These are phyloP conservation scores for Larimichthys polyactis DNA, from an alignment of 2,113 vertebrate genomes.

Conservation along the genomic window DNA sequence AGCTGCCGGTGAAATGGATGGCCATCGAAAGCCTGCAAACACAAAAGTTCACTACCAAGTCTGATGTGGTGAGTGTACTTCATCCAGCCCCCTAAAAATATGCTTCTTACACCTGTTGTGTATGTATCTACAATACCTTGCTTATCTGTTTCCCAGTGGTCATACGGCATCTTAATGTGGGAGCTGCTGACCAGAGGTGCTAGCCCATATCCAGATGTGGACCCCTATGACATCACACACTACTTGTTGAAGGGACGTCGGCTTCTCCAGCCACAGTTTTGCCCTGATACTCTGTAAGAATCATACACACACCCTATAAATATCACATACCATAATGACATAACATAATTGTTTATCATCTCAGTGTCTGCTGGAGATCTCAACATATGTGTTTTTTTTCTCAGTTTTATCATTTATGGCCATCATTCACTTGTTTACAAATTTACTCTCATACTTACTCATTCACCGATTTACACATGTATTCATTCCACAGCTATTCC, in stretches of 20 bases:
- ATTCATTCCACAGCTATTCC: conserved; percentile 83
- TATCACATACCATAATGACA: not conserved
- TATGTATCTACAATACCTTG: not conserved
- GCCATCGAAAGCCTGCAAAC: conserved; percentile 96
- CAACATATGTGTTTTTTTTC: not conserved
- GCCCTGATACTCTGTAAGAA: conserved; percentile 92
- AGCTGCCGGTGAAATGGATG: conserved; percentile 98
- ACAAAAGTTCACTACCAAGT: conserved; percentile 96
- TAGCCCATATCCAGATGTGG: conserved; percentile 90
- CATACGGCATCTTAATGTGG: conserved; percentile 95
- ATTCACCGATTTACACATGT: conserved; percentile 2
- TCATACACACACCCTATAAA: not conserved
- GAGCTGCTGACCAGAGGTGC: conserved; percentile 95
- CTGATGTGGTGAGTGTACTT: conserved; percentile 90
- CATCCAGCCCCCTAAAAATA: not conserved
- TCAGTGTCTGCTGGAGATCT: not conserved
- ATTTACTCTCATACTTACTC: not conserved
- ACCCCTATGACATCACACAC: conserved; percentile 92
- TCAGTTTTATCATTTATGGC: not conserved
- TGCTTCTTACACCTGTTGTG: not conserved
- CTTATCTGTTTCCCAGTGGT: conserved; percentile 87
- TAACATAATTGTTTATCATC: not conserved
- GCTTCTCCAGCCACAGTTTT: conserved; percentile 93
- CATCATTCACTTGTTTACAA: not conserved
- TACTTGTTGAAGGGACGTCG: conserved; percentile 91